Evolutionary conservation across 2,888 invertebrate genomes (phyloP).

Genomic region (Chrysolina haemoptera): DNA sequence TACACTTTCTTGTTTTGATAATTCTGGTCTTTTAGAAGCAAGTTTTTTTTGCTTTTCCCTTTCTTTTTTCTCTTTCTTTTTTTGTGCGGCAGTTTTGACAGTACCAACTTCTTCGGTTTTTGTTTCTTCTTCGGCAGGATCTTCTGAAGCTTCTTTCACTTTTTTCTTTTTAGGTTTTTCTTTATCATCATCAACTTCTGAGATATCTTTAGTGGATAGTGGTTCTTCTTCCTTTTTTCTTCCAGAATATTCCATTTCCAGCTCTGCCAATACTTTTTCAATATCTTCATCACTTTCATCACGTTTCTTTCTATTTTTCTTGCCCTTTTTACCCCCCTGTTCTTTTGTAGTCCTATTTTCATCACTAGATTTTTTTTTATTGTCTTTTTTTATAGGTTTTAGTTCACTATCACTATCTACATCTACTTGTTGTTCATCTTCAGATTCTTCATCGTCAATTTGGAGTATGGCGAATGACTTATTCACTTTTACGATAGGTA

Average conservation of each 20-base stretch:
- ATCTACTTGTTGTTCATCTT: constrained; percentile 61
- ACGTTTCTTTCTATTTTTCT: constrained; percentile 81
- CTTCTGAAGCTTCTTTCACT: constrained; percentile 53
- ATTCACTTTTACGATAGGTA: constrained; percentile 67
- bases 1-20: constrained; percentile 42
- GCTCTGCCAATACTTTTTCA: constrained; percentile 87
- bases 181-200: constrained; percentile 67
- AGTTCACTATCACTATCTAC: constrained; percentile 68
- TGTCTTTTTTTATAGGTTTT: constrained; percentile 66
- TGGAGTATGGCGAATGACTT: constrained; percentile 77
- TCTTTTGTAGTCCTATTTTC: constrained; percentile 66
- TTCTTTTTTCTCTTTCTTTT: constrained; percentile 92
- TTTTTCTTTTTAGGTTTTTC: constrained; percentile 53
- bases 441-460: constrained; percentile 76
- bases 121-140: constrained; percentile 67
- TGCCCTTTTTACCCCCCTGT: constrained; percentile 78
- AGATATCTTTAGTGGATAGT: constrained; percentile 21
- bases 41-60: constrained; percentile 83
- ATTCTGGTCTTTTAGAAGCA: constrained; percentile 73
- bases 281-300: constrained; percentile 86
- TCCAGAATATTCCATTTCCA: constrained; percentile 84
- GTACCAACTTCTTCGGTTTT: constrained; percentile 75
- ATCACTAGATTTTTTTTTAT: constrained; percentile 66
- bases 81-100: constrained; percentile 87
- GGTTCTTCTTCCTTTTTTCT: constrained; percentile 48